Evolutionary conservation across 2,113 vertebrate genomes (phyloP).

Genomic region (Melanocharis versteri): DNA sequence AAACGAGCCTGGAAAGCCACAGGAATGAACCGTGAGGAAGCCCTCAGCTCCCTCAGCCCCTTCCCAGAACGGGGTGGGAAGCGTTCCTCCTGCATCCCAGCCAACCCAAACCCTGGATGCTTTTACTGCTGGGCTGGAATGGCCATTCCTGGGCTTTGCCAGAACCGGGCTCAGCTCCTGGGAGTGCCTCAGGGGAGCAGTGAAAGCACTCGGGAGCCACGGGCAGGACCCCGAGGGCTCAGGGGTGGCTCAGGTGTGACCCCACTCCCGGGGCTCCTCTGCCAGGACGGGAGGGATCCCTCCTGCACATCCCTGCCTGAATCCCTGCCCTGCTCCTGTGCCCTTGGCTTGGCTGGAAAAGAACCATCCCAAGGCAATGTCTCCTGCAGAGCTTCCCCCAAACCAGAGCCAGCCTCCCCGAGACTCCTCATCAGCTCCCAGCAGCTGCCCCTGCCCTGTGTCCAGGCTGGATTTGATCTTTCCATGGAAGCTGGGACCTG

Average conservation of each 20-base stretch:
- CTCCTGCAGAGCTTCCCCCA: not conserved
- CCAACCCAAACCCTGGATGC: not conserved
- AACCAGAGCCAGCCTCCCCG: not conserved
- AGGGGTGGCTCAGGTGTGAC: not conserved
- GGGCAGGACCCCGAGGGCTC: fast-evolving
- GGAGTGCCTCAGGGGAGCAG: not conserved
- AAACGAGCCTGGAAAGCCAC: not conserved
- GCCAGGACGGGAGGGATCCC: not conserved
- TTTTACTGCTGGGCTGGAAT: not conserved
- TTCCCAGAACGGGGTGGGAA: not conserved
- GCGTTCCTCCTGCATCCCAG: not conserved
- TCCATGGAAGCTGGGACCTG: not conserved
- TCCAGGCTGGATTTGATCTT: not conserved
- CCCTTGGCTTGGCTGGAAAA: not conserved
- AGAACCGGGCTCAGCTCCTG: not conserved
- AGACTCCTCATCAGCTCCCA: not conserved
- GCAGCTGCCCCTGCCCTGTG: not conserved
- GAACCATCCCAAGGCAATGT: not conserved
- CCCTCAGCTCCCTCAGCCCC: not conserved
- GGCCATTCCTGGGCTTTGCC: not conserved
- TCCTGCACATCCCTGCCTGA: not conserved
- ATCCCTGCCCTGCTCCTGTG: not conserved
- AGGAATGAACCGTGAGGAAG: not conserved
- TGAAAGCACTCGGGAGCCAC: not conserved
- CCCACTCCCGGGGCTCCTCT: not conserved